A percentile compares a stretch with the other conserved stretches of the same genome.
Evolutionary conservation across 2,797 vertebrate genomes (phyloP).

Genomic region (Phaenicophaeus curvirostris): DNA sequence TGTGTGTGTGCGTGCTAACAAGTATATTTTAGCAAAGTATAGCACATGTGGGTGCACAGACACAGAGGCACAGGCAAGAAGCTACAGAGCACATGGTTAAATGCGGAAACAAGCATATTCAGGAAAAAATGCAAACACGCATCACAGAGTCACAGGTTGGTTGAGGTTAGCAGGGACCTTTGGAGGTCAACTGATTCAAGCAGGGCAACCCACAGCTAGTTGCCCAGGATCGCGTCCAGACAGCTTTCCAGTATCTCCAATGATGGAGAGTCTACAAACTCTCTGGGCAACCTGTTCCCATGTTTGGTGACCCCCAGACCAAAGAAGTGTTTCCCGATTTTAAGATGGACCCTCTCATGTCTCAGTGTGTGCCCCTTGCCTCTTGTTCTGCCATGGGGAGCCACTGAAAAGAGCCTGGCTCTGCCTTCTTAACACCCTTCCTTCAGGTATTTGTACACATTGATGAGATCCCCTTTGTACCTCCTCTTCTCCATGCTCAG

Average conservation of each 20-base stretch:
- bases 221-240: neutral
- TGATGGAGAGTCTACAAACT: neutral
- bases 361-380: neutral
- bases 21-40: neutral
- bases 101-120: neutral
- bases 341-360: neutral
- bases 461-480: neutral
- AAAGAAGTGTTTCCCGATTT: neutral
- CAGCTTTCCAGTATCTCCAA: neutral
- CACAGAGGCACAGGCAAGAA: neutral
- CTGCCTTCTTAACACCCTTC: neutral
- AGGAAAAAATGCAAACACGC: neutral
- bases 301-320: neutral
- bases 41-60: rapidly evolving
- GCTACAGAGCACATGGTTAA: neutral
- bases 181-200: neutral
- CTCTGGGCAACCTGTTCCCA: neutral
- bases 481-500: neutral
- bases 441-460: neutral
- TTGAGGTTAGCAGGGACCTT: neutral
- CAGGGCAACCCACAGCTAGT: neutral
- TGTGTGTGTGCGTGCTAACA: neutral
- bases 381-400: neutral
- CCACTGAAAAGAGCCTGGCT: neutral
- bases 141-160: neutral